A percentile compares a stretch with the other conserved stretches of the same genome.
Evolutionary conservation across 2,888 invertebrate species (phyloP).

Genomic region (Phytoseiulus persimilis): DNA sequence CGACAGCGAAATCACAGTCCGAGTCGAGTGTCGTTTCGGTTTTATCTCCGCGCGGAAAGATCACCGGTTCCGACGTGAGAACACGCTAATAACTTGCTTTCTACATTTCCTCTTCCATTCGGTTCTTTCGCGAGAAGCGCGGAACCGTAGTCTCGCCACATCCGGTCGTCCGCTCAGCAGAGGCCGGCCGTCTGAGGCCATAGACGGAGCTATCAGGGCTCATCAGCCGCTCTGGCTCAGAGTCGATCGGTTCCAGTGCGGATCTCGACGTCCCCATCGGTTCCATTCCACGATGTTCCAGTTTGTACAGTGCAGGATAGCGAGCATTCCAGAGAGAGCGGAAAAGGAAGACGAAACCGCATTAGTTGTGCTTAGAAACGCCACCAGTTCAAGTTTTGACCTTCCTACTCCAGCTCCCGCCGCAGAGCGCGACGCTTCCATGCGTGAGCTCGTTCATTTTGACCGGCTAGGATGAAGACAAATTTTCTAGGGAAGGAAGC

Average conservation of each 20-base stretch:
- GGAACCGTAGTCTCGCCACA: background rate
- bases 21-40: background rate
- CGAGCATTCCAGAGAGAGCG: no score
- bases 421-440: background rate
- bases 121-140: background rate
- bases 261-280: no score
- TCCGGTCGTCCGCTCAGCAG: background rate
- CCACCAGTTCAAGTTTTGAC: background rate
- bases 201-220: no score
- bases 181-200: no score
- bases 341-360: no score
- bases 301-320: no score
- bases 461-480: background rate
- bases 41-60: background rate
- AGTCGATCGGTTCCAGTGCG: no score
- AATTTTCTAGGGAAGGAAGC: background rate
- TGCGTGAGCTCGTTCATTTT: background rate
- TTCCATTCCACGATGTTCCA: no score
- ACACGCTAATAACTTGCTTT: background rate
- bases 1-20: background rate
- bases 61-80: background rate
- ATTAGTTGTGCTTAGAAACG: background rate
- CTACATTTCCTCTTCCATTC: background rate
- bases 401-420: background rate
- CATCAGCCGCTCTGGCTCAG: no score